Evolutionary conservation across 1,140 invertebrate species (phyloP), one percentile per base, ranked within the genome.

Genomic region (Aplysia californica): DNA sequence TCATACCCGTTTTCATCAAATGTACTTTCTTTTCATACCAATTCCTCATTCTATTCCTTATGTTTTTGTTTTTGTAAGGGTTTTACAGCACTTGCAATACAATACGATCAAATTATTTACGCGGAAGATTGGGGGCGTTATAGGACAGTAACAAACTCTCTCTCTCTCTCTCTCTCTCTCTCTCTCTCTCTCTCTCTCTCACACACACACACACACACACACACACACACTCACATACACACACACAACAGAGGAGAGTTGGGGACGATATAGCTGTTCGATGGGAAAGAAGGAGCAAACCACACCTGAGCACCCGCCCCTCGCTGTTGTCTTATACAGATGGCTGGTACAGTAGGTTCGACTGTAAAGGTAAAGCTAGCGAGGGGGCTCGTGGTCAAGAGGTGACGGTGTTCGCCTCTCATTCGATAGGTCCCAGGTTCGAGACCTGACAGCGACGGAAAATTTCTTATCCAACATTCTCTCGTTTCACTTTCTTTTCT

Each of bases 91-190:
- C n/a, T n/a, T n/a, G n/a, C n/a, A n/a, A n/a, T n/a, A n/a, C n/a
- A n/a, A n/a, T n/a, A n/a, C n/a, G n/a, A n/a, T n/a, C n/a, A n/a
- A n/a, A 50, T 50, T n/a, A 10, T 15, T 50, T n/a, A n/a, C 44
- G 44, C 44, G 44, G 10, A 50, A 50, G 44, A 15, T 50, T 50
- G 44, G n/a, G n/a, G n/a, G n/a, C n/a, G n/a, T n/a, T 50, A 50
- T 50, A 50, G 44, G n/a, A 10, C 44, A 50, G 44, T 10, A 50
- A 50, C 56, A n/a, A n/a, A n/a, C n/a, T n/a, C n/a, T n/a, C n/a
- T n/a, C n/a, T n/a, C n/a, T n/a, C n/a, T n/a, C n/a, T 59, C 56
- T 59, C 56, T 59, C 56, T 59, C 56, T 59, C 56, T 59, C 56
- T 59, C 56, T 59, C 56, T 59, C 56, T 59, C 4, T 59, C 56